phyloP scores from a whole-genome alignment of 1,140 invertebrate genomes.

The Leptopilina boulardi region DNA sequence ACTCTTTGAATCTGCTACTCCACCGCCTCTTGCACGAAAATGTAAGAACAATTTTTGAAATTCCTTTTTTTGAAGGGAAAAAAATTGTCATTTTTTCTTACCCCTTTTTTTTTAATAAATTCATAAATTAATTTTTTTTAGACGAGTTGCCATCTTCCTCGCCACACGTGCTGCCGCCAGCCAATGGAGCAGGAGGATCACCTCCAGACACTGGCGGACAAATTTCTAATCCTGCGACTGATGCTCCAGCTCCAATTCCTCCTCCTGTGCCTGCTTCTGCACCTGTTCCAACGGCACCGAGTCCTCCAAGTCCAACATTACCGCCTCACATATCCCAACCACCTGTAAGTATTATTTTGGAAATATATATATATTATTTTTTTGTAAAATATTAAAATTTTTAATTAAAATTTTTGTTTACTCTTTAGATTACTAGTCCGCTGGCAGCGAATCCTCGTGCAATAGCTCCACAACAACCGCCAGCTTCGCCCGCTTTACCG shows the following conservation, averaged over 20 bases:
- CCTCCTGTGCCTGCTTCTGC: slow-evolving; percentile 73
- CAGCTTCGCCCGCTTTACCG: slow-evolving; percentile 71
- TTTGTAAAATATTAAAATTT: background rate
- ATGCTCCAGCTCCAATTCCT: slow-evolving; percentile 74
- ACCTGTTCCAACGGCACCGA: slow-evolving; percentile 74
- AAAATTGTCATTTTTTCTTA: too few relatives aligned
- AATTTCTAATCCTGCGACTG: slow-evolving; percentile 74
- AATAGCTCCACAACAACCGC: slow-evolving; percentile 74
- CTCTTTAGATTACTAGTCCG: slow-evolving; percentile 74
- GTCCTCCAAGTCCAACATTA: slow-evolving; percentile 75
- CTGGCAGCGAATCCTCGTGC: slow-evolving; percentile 76
- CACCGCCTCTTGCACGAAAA: slow-evolving; percentile 79
- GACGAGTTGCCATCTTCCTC: slow-evolving; percentile 76
- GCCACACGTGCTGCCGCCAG: slow-evolving; percentile 76
- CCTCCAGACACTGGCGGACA: slow-evolving; percentile 74
- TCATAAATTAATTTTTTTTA: slow-evolving; percentile 43
- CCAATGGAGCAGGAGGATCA: slow-evolving; percentile 74
- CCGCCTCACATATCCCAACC: slow-evolving; percentile 75
- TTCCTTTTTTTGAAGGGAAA: slow-evolving; percentile 60
- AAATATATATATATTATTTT: too few relatives aligned
- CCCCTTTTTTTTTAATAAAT: background rate
- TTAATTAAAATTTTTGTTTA: background rate
- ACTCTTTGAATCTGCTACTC: slow-evolving; percentile 82
- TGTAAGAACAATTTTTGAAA: slow-evolving; percentile 68
- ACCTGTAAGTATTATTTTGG: slow-evolving; percentile 67